phyloP scores from a whole-genome alignment of 2,113 vertebrate species.

The Lutjanus erythropterus region DNA sequence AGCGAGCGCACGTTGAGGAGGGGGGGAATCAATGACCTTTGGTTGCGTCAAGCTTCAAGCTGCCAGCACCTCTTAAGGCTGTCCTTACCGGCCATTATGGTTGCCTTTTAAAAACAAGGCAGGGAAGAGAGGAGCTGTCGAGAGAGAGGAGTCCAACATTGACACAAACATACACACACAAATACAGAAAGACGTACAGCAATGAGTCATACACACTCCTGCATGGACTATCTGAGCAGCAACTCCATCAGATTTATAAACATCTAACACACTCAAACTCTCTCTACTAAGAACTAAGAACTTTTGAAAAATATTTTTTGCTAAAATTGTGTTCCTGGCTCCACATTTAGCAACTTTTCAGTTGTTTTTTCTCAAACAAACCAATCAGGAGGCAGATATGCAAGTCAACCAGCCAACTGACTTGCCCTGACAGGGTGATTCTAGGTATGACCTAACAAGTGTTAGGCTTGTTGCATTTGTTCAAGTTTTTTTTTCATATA shows the following conservation, averaged over 20 bases:
- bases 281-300: not conserved
- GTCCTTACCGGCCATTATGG: constrained; percentile 92
- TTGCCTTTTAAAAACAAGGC: constrained; percentile 87
- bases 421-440: too few species aligned
- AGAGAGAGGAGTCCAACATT: constrained; percentile 64
- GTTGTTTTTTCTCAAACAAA: too few species aligned
- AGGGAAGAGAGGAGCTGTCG: constrained; percentile 78
- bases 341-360: too few species aligned
- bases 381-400: too few species aligned
- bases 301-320: too few species aligned
- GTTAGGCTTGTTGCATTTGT: too few species aligned
- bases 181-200: constrained; percentile 19
- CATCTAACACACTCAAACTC: constrained; percentile 3
- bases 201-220: constrained; percentile 18
- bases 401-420: too few species aligned
- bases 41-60: constrained; percentile 92
- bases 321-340: too few species aligned
- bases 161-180: constrained; percentile 66
- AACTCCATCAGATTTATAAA: not conserved
- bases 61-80: constrained; percentile 91
- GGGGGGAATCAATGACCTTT: constrained; percentile 98
- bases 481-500: too few species aligned
- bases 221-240: constrained; percentile 1
- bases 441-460: too few species aligned
- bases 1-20: constrained; percentile 42